A percentile compares a stretch with the other conserved stretches of the same genome.
Conservation (phyloP, 2,888 invertebrate species). For the Pheosia gnoma region DNA sequence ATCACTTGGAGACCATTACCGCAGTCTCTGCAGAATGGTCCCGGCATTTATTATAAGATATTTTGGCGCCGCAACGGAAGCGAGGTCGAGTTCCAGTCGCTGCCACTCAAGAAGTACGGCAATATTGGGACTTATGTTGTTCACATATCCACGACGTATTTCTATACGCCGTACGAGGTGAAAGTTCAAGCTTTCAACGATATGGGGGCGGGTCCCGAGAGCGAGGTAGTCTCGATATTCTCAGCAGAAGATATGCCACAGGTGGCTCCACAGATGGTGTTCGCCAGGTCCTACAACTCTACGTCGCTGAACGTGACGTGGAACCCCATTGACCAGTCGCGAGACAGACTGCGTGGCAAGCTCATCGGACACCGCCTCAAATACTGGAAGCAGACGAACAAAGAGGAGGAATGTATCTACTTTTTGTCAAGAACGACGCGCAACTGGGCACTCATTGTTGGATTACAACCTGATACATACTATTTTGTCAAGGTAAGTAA, state of each 20-base stretch:
- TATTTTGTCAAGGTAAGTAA: conserved; percentile 91
- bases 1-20: conserved; percentile 94
- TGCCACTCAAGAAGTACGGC: conserved; percentile 88
- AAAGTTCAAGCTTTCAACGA: conserved; percentile 93
- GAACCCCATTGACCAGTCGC: conserved; percentile 92
- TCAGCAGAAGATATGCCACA: conserved; percentile 97
- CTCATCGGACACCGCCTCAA: conserved; percentile 96
- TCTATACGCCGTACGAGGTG: conserved; percentile 93
- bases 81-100: conserved; percentile 90
- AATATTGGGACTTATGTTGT: conserved; percentile 92
- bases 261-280: conserved; percentile 93
- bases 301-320: conserved; percentile 97
- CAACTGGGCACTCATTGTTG: conserved; percentile 95
- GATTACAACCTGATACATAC: conserved; percentile 95
- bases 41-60: conserved; percentile 94
- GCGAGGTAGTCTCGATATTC: conserved; percentile 88
- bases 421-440: conserved; percentile 93
- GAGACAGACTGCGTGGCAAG: conserved; percentile 93
- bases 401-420: conserved; percentile 91
- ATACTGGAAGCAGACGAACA: conserved; percentile 92
- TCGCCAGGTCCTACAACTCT: conserved; percentile 92
- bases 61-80: conserved; percentile 91
- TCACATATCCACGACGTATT: conserved; percentile 88
- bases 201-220: conserved; percentile 92
- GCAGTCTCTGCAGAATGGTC: conserved; percentile 93